A percentile compares a stretch with the other conserved stretches of the same genome.
Conservation (phyloP, 2,113 vertebrate genomes). For the Salvelinus sp. region DNA sequence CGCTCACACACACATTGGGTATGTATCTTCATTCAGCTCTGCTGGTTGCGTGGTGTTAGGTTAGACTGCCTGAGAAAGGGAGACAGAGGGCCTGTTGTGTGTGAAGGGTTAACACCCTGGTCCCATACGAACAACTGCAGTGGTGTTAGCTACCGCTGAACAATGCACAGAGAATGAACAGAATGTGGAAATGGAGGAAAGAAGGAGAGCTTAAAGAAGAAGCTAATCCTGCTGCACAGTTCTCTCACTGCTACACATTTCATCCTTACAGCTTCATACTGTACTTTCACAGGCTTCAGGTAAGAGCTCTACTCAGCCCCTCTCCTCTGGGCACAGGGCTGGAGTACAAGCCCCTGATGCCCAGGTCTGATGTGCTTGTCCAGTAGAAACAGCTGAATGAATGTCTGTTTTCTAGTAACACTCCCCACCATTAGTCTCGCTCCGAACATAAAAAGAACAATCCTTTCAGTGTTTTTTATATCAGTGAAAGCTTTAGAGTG, state of each 20-base stretch:
- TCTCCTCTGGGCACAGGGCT: slow-evolving; percentile 34
- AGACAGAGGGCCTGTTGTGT: neutral
- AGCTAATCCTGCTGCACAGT: slow-evolving; percentile 31
- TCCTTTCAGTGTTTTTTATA: slow-evolving; percentile 9
- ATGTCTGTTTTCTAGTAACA: slow-evolving; percentile 24
- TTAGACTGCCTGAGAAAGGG: slow-evolving; percentile 31
- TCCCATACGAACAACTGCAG: slow-evolving; percentile 46
- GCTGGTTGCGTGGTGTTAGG: slow-evolving; percentile 26
- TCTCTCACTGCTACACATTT: slow-evolving; percentile 17
- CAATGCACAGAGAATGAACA: slow-evolving; percentile 20
- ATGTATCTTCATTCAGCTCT: slow-evolving; percentile 70
- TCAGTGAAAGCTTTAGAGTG: slow-evolving; percentile 77
- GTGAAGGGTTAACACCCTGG: slow-evolving; percentile 49
- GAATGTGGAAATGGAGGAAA: slow-evolving; percentile 10
- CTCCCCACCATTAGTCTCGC: slow-evolving; percentile 27
- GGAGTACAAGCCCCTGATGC: slow-evolving; percentile 23
- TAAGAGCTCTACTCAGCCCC: slow-evolving; percentile 15
- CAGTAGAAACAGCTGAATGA: slow-evolving; percentile 31
- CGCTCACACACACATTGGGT: slow-evolving; percentile 11
- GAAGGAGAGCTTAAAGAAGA: neutral
- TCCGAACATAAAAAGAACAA: slow-evolving; percentile 13
- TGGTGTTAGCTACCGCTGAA: no score
- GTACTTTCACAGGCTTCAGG: slow-evolving; percentile 1
- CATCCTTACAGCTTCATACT: slow-evolving; percentile 41
- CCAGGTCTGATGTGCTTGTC: slow-evolving; percentile 58